Percentiles rank a stretch among this genome's conserved stretches.
Conservation (phyloP, 53 echinoderm and acorn worm species). For the Luidia sarsii region DNA sequence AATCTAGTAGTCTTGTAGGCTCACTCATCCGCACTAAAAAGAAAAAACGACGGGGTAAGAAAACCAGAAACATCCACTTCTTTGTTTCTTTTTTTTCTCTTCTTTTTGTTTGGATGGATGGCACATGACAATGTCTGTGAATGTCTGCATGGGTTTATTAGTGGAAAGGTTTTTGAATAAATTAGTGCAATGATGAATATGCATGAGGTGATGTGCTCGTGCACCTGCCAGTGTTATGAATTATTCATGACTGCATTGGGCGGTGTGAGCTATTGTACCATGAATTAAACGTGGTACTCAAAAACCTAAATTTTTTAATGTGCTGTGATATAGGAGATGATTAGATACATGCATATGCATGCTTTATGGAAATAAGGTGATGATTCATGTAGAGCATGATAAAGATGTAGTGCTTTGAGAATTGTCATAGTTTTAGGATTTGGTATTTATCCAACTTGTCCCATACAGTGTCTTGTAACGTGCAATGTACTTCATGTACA, state of each 20-base stretch:
- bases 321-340: neutral
- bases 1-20: slow-evolving; percentile 27
- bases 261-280: too few species aligned
- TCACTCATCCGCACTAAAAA: slow-evolving; percentile 53
- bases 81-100: neutral
- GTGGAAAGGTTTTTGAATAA: too few species aligned
- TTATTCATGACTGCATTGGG: too few species aligned
- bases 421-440: too few species aligned
- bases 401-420: too few species aligned
- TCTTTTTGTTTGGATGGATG: neutral
- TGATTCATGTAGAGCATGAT: neutral
- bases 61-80: neutral
- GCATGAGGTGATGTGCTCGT: neutral
- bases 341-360: slow-evolving; percentile 19
- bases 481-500: neutral
- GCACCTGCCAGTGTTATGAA: too few species aligned
- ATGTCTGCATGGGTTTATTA: neutral
- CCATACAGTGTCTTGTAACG: too few species aligned
- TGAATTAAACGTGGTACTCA: neutral
- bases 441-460: too few species aligned
- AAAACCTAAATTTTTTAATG: neutral
- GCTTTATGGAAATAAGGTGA: neutral
- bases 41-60: slow-evolving; percentile 58
- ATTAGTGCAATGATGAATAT: slow-evolving; percentile 14
- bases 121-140: too few species aligned